phyloP scores from a whole-genome alignment of 1,140 invertebrate genomes.

The Thrips palmi region DNA sequence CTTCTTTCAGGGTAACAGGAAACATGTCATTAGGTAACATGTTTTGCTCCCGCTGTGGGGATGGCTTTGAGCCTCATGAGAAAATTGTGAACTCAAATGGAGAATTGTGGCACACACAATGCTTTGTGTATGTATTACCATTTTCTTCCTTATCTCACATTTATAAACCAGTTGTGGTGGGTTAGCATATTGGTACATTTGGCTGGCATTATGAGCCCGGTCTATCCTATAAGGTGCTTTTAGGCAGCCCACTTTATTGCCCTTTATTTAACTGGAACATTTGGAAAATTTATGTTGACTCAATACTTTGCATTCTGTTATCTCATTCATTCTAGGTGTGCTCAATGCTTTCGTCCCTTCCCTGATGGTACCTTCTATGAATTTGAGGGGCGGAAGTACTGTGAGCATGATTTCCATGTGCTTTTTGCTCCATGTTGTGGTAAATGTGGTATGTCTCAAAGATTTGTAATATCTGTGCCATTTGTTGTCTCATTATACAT shows the following conservation, averaged over 20 bases:
- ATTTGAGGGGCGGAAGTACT: constrained; percentile 98
- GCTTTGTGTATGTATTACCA: constrained; percentile 81
- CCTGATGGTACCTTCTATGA: constrained; percentile 97
- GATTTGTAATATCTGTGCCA: constrained; percentile 10
- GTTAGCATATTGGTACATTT: too few species aligned
- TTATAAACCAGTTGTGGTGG: too few species aligned
- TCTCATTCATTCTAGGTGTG: constrained; percentile 52
- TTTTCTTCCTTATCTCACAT: constrained; percentile 7
- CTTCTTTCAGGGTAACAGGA: constrained; percentile 39
- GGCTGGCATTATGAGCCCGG: too few species aligned
- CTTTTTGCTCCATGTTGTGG: constrained; percentile 96
- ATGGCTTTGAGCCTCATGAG: constrained; percentile 87
- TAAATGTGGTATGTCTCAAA: constrained; percentile 63
- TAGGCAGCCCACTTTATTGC: too few species aligned
- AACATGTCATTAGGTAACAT: constrained; percentile 79
- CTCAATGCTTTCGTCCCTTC: constrained; percentile 96
- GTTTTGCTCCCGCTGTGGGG: constrained; percentile 84
- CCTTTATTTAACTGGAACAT: too few species aligned
- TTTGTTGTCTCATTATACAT: constrained; percentile 3
- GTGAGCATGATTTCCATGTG: constrained; percentile 98
- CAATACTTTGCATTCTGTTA: constrained; percentile 3
- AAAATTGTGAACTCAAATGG: constrained; percentile 98
- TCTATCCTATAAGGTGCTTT: constrained; percentile 8
- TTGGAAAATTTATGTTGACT: too few species aligned
- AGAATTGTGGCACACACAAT: constrained; percentile 95